Evolutionary conservation across 2,113 vertebrate genomes (phyloP), one percentile per base, ranked within the genome.

Genomic region (Tonatia bakeri): DNA sequence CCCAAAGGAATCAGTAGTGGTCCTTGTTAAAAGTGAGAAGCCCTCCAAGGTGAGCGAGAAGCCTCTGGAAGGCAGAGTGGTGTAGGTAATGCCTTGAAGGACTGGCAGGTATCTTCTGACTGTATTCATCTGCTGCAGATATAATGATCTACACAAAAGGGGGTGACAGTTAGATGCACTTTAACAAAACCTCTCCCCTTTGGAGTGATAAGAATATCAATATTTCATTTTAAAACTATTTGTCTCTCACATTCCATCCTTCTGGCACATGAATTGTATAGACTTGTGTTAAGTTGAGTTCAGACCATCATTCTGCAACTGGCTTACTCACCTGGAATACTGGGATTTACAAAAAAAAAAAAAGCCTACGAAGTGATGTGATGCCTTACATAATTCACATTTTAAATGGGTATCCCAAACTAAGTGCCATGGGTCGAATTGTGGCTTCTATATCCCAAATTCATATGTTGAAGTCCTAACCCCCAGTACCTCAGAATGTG

Each of bases 41-140:
- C 38, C 22, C 2, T 52, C 20, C 4, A 24, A 33, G 43, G 65
- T 24, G 7, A n/a, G 0, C 17, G 75, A 45, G 31, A n/a, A 14
- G 9, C 31, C 13, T 52, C 3, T 0, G 65, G 36, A 31, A 67
- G 38, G 28, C 54, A 15, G 13, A 10, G 13, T 13, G 5, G 52
- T 31, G 4, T 7, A 12, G 43, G 47, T 7, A 2, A 22, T 4
- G 10, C 54, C 11, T 26, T 13, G 7, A 50, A 7, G 5, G 2
- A 22, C 54, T 1, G 0, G 1, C 67, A 61, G n/a, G 50, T 20
- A 59, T 59, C 56, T 15, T 50, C 69, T 20, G 12, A 10, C 67
- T 26, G 2, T 0, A 0, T 28, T 16, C 19, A 6, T 69, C n/a
- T 84, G 14, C 13, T 1, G 0, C 26, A 1, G 4, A 0, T 43